phyloP scores from a whole-genome alignment of 2,888 invertebrate genomes.

The Dryobotodes eremita region DNA sequence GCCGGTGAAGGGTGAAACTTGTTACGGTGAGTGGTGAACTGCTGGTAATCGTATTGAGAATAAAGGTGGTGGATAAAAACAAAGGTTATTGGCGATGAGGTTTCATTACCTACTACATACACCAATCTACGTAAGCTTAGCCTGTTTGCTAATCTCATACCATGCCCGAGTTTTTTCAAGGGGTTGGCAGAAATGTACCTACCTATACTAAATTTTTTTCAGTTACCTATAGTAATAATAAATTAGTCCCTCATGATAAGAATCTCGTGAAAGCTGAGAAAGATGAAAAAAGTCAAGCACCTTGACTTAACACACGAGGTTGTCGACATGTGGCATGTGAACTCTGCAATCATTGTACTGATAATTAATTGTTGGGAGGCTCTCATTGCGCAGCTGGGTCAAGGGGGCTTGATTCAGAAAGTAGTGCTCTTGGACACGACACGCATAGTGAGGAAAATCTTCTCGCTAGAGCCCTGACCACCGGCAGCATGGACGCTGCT shows the following conservation, averaged over 20 bases:
- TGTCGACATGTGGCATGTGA: background rate
- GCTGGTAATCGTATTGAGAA: slow-evolving; percentile 28
- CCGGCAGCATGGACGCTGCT: background rate
- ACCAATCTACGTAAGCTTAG: background rate
- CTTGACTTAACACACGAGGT: background rate
- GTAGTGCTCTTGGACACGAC: background rate
- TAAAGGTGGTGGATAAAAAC: slow-evolving; percentile 33
- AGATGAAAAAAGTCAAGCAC: background rate
- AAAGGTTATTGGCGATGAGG: slow-evolving; percentile 24
- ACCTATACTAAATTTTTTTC: too few species aligned
- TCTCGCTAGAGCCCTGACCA: too few species aligned
- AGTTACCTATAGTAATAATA: background rate
- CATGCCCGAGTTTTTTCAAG: background rate
- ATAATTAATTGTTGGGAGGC: background rate
- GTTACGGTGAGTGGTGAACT: slow-evolving; percentile 52
- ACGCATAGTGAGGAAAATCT: background rate
- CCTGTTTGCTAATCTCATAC: background rate
- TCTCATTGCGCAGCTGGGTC: background rate
- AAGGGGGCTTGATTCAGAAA: background rate
- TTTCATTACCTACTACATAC: slow-evolving; percentile 2
- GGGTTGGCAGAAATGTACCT: background rate
- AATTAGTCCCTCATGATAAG: background rate
- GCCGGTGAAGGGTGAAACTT: slow-evolving; percentile 53
- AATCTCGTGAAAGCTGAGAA: background rate
- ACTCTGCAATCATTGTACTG: background rate